Evolutionary conservation across 2,888 invertebrate species (phyloP).

Genomic region (Megaustenia siamemsis): DNA sequence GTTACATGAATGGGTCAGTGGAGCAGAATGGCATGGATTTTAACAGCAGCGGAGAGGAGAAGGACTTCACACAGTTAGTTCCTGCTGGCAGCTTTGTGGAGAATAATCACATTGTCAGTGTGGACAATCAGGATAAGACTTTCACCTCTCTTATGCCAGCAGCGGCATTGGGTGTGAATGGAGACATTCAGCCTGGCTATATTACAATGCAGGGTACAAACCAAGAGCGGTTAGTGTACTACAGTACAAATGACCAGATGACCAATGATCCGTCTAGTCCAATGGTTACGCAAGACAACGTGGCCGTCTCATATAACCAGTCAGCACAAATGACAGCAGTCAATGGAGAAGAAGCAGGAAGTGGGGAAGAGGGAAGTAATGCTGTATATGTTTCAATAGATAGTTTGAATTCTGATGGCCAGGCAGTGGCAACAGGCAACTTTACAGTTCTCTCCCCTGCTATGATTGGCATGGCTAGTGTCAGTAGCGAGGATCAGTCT

Average conservation of each 20-base stretch:
- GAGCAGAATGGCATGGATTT: constrained; percentile 52
- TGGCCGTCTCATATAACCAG: constrained; percentile 41
- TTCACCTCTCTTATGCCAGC: constrained; percentile 54
- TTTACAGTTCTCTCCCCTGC: constrained; percentile 51
- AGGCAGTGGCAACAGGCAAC: constrained; percentile 18
- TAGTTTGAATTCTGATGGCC: constrained; percentile 15
- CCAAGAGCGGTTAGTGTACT: constrained; percentile 47
- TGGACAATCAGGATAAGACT: constrained; percentile 44
- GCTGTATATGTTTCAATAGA: constrained; percentile 50
- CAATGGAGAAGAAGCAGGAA: constrained; percentile 18
- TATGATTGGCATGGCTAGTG: constrained; percentile 35
- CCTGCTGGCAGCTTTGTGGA: constrained; percentile 53
- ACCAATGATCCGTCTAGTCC: constrained; percentile 34
- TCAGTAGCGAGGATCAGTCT: constrained; percentile 33
- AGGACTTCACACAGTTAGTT: constrained; percentile 51
- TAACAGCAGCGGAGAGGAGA: constrained; percentile 48
- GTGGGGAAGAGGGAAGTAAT: constrained; percentile 26
- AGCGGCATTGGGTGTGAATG: constrained; percentile 45
- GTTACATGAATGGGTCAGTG: constrained; percentile 37
- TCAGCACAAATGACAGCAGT: constrained; percentile 37
- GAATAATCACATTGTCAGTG: not conserved
- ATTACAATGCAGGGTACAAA: constrained; percentile 38
- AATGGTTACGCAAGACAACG: constrained; percentile 33
- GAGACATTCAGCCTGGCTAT: constrained; percentile 46
- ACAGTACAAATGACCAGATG: constrained; percentile 34